These are phyloP conservation scores for Athalia circularis DNA, from an alignment of 2,888 invertebrate genomes.

Conservation along the genomic window DNA sequence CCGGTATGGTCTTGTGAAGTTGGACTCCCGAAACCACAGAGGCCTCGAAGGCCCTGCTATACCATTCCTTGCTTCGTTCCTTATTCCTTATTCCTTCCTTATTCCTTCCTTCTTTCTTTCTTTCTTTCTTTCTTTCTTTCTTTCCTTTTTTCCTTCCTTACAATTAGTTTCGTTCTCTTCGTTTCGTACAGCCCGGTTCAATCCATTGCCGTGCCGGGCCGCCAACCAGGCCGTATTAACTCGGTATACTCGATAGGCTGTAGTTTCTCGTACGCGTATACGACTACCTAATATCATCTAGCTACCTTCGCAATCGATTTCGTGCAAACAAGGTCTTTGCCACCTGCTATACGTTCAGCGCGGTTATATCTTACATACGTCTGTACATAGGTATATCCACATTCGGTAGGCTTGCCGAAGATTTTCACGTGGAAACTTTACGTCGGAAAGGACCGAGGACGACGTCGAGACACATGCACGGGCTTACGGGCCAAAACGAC, in stretches of 20 bases:
- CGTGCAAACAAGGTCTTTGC: conserved; percentile 65
- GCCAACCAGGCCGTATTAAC: conserved; percentile 26
- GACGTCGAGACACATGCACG: no score
- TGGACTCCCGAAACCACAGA: conserved; percentile 43
- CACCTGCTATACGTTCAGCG: conserved; percentile 60
- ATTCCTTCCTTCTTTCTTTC: not conserved
- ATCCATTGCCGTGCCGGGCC: not conserved
- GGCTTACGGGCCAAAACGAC: no score
- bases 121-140: not conserved
- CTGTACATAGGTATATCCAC: not conserved
- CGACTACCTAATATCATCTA: not conserved
- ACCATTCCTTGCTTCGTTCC: not conserved
- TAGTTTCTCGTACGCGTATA: not conserved
- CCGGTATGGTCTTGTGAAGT: conserved; percentile 27
- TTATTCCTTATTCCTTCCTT: not conserved
- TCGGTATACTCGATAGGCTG: conserved; percentile 6
- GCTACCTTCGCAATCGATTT: conserved; percentile 31
- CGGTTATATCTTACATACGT: not conserved
- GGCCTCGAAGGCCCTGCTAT: not conserved
- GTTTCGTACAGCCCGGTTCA: no score
- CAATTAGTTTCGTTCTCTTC: no score
- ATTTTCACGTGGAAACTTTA: no score
- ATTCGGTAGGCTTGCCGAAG: no score
- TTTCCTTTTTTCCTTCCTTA: no score
- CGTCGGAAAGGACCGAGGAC: no score